Percentiles rank a stretch among this genome's conserved stretches.
phyloP scores from a whole-genome alignment of 2,797 vertebrate genomes.

The Parambassis ranga region DNA sequence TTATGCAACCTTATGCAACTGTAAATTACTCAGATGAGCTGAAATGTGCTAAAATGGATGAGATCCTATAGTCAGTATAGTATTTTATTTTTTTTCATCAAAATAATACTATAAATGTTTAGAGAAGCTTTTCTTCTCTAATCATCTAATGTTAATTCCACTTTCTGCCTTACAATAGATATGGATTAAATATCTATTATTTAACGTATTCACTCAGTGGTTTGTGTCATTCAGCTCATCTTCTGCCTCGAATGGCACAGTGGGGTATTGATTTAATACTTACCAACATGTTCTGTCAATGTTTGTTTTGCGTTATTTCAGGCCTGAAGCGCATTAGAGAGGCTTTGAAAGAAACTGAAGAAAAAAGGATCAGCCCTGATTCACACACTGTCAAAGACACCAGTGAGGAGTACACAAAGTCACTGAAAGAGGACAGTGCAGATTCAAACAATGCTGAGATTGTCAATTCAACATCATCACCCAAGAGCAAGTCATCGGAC shows the following conservation, averaged over 20 bases:
- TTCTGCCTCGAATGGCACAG: neutral
- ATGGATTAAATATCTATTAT: neutral
- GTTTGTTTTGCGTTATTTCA: conserved; percentile 63
- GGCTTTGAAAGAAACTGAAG: conserved; percentile 78
- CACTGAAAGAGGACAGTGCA: conserved; percentile 40
- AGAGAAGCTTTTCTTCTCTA: no score
- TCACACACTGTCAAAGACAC: conserved; percentile 23
- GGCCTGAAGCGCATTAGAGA: conserved; percentile 87
- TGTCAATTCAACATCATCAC: conserved; percentile 59
- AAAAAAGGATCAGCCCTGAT: conserved; percentile 32
- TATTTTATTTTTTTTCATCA: no score
- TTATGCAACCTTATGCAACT: no score
- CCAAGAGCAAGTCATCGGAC: conserved; percentile 60
- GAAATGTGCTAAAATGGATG: no score
- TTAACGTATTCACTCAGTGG: neutral
- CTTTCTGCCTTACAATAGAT: neutral
- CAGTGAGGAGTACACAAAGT: conserved; percentile 31
- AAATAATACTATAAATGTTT: no score
- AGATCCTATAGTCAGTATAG: no score
- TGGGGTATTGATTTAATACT: conserved; percentile 6
- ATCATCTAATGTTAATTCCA: no score
- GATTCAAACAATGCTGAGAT: conserved; percentile 51
- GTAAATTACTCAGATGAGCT: no score
- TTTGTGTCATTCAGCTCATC: neutral
- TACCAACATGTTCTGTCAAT: conserved; percentile 2